Evolutionary conservation across 2,888 invertebrate genomes (phyloP).

Genomic region (Dioctria rufipes): DNA sequence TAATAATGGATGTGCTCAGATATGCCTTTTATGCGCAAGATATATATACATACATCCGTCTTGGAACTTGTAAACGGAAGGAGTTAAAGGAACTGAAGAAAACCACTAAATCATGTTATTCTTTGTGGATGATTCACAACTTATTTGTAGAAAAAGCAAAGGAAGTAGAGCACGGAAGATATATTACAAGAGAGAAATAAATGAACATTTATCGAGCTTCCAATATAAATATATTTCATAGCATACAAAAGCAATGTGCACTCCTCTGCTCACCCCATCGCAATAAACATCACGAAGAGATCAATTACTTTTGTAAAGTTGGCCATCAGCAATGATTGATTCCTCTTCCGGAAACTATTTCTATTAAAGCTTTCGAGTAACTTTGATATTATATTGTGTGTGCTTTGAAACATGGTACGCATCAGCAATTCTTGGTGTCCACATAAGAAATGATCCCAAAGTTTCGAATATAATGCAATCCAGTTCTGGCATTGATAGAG

Average conservation of each 20-base stretch:
- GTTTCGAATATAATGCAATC: constrained; percentile 11
- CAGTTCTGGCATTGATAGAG: not conserved
- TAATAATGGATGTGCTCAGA: not conserved
- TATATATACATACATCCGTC: not conserved
- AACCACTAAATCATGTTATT: constrained; percentile 30
- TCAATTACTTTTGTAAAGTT: constrained; percentile 36
- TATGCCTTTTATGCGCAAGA: not conserved
- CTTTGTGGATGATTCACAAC: constrained; percentile 24
- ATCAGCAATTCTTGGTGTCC: not conserved
- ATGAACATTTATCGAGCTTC: not conserved
- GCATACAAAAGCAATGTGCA: not conserved
- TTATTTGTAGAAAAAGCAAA: constrained; percentile 6
- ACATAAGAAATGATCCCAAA: constrained; percentile 4
- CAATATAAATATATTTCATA: not conserved
- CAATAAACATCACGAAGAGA: not conserved
- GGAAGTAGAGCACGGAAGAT: constrained; percentile 8
- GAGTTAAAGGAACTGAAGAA: not conserved
- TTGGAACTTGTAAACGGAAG: no score
- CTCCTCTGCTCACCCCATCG: not conserved
- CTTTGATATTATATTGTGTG: not conserved
- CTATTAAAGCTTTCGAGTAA: constrained; percentile 19
- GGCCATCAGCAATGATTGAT: constrained; percentile 31
- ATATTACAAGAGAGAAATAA: constrained; percentile 1
- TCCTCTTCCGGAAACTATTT: constrained; percentile 10
- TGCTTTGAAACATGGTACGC: not conserved